Base-by-base conservation (phyloP, 2,797 vertebrate genomes). In the Eleutherodactylus coqui region DNA sequence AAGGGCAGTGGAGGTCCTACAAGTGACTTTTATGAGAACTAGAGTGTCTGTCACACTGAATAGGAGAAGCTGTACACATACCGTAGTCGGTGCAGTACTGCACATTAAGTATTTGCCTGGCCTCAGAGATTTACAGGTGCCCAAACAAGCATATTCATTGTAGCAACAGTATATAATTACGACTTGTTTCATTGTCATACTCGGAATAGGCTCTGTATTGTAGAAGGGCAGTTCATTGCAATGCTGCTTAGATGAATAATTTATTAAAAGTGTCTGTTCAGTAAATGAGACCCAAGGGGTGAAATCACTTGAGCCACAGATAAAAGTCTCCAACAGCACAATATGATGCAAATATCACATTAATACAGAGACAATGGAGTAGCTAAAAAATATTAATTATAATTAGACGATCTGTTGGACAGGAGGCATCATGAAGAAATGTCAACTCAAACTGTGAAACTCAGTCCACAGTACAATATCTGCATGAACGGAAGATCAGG, bases 241-340 rank as follows among this genome's bases (percentile, higher is more conserved):
- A 47, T 21, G 45, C 34, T 72, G 60, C 34, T 72, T 4, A 55
- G 13, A 24, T 79, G 13, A 32, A 53, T 85, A 64, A 51, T 76
- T 78, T 43, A 70, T 79, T 79, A 69, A 67, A 69, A 38, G 62
- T 45, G 75, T 58, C 75, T 51, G 5, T 47, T 72, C 45, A 32
- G 62, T 53, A 85, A 72, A 85, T 79, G 43, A 85, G 75, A 67
- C 78, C 43, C 51, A 64, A 85, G 27, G 75, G 75, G 83, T 85
- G 47, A 85, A 47, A 77, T 78, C 62, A 64, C 55, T 75, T 45
- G 41, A 81, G 62, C 47, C 45, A 49, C 45, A 69, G 64, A 82
- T 45, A 62, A 62, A 80, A 64, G 38, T 64, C 55, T 83, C 82
- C 16, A 19, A 27, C 36, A 27, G 32, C 69, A 34, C 45, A 32